phyloP scores from a whole-genome alignment of 2,797 vertebrate genomes.

The Ceryle rudis region DNA sequence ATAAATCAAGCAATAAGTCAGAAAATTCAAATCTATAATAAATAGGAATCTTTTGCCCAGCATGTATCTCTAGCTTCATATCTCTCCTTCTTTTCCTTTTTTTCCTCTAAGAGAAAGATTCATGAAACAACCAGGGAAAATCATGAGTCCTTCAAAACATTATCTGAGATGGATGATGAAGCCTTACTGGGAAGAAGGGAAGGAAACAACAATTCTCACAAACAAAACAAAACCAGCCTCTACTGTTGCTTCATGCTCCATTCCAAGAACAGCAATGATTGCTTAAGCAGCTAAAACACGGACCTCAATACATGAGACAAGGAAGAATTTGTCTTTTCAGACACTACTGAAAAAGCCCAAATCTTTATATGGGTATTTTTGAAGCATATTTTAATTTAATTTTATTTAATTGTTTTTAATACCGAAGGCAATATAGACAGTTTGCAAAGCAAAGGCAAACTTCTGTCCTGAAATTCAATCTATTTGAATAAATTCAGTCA shows the following conservation, averaged over 20 bases:
- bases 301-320: neutral
- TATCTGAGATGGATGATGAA: neutral
- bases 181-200: neutral
- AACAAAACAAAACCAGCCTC: neutral
- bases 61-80: neutral
- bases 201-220: neutral
- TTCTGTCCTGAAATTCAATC: constrained; percentile 9
- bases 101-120: neutral
- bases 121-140: neutral
- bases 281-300: neutral
- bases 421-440: neutral
- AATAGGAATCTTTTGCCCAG: neutral
- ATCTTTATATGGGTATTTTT: neutral
- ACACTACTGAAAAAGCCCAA: neutral
- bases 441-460: constrained; percentile 47
- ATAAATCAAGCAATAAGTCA: constrained; percentile 8
- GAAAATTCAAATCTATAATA: neutral
- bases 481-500: constrained; percentile 28
- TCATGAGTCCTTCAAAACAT: neutral
- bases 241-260: neutral
- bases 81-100: neutral
- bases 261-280: neutral
- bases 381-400: neutral
- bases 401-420: neutral
- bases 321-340: constrained; percentile 14